A percentile compares a stretch with the other conserved stretches of the same genome.
Conservation (phyloP, 2,113 vertebrate species). For the Trachemys scripta region DNA sequence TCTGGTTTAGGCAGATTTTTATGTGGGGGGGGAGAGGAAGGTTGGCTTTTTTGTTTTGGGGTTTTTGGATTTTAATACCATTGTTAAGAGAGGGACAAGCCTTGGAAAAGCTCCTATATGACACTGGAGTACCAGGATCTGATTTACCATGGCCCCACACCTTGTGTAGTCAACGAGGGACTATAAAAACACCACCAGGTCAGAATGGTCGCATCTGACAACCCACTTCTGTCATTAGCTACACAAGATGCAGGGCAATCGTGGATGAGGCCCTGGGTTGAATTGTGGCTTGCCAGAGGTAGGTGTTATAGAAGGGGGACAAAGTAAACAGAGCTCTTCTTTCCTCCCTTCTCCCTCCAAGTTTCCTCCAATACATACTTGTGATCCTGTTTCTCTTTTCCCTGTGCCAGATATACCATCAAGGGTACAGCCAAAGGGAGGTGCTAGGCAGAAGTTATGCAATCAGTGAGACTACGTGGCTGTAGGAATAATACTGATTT, state of each 20-base stretch:
- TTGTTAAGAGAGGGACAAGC: background rate
- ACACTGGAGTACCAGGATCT: background rate
- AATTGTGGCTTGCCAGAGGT: background rate
- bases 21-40: background rate
- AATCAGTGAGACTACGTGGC: background rate
- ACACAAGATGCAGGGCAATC: background rate
- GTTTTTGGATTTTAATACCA: background rate
- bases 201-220: background rate
- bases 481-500: conserved; percentile 23
- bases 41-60: background rate
- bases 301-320: background rate
- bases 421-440: background rate
- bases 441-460: background rate
- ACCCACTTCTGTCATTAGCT: background rate
- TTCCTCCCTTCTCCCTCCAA: background rate
- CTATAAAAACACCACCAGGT: background rate
- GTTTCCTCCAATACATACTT: background rate
- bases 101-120: background rate
- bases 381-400: conserved; percentile 16
- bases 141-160: accelerated
- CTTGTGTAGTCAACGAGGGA: background rate
- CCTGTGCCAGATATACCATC: background rate
- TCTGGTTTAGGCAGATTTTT: background rate
- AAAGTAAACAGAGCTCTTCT: background rate
- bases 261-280: background rate